These are phyloP conservation scores for Chaetodon trifasciatus DNA, from an alignment of 2,797 vertebrate genomes.

Conservation along the genomic window DNA sequence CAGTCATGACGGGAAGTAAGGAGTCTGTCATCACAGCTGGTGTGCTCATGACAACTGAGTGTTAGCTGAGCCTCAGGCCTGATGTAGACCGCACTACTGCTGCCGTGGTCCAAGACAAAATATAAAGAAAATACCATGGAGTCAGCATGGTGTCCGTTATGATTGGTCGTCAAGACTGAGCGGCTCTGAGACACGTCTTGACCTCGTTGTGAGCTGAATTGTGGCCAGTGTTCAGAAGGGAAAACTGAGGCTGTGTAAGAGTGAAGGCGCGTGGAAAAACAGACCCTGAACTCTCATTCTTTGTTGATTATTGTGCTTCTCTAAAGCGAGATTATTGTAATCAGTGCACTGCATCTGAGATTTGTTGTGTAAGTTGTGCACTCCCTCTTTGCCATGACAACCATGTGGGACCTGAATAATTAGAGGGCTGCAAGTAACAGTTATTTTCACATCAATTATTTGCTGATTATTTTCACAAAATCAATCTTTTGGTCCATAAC, in stretches of 20 bases:
- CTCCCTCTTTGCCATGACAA: not conserved
- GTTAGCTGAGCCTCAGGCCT: not conserved
- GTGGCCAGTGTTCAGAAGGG: not conserved
- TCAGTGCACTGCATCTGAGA: not conserved
- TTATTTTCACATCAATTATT: not conserved
- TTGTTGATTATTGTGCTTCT: not conserved
- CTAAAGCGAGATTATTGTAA: not conserved
- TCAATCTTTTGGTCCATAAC: not conserved
- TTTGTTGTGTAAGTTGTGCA: not conserved
- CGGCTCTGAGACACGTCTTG: not conserved
- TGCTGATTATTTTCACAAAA: not conserved
- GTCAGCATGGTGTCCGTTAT: not conserved
- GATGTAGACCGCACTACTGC: not conserved
- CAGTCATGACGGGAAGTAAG: slow-evolving; percentile 1
- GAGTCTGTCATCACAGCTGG: slow-evolving; percentile 20
- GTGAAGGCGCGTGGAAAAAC: not conserved
- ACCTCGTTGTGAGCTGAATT: not conserved
- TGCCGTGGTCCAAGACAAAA: not conserved
- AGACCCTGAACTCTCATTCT: not conserved
- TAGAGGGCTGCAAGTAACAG: not conserved
- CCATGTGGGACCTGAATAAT: not conserved
- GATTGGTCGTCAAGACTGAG: not conserved
- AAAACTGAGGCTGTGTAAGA: not conserved
- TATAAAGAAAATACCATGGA: not conserved
- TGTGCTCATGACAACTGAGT: slow-evolving; percentile 2